Evolutionary conservation across 2,113 vertebrate genomes (phyloP).

Genomic region (Callorhinus ursinus): DNA sequence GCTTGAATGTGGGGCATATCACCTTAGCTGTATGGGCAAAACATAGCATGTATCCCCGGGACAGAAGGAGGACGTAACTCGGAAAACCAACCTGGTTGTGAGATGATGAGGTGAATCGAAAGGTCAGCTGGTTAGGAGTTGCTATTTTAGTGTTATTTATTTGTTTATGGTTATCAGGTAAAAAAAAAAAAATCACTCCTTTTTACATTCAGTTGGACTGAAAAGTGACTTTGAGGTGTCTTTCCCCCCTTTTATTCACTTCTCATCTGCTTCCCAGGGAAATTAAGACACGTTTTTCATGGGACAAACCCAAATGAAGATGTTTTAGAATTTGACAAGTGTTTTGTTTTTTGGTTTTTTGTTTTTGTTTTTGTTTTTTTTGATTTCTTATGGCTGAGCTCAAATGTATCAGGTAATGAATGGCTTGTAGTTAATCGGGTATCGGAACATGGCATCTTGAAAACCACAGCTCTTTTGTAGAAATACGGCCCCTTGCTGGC

Average conservation of each 20-base stretch:
- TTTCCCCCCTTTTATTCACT: neutral
- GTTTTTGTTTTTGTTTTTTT: neutral
- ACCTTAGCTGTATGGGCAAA: neutral
- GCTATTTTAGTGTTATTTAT: neutral
- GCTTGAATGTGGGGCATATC: neutral
- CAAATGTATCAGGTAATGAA: neutral
- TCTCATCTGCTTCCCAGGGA: neutral
- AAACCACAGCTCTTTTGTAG: neutral
- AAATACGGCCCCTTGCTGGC: neutral
- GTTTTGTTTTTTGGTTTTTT: neutral
- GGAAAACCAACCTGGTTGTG: neutral
- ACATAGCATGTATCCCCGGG: neutral
- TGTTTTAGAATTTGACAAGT: neutral
- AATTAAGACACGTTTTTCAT: neutral
- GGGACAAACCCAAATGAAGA: neutral
- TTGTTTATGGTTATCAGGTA: neutral
- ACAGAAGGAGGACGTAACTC: neutral
- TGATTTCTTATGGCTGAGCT: neutral
- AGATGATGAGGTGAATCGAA: neutral
- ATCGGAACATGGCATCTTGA: neutral
- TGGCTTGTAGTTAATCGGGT: conserved; percentile 29
- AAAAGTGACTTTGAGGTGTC: neutral
- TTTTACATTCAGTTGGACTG: neutral
- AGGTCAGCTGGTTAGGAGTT: neutral
- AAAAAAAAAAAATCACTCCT: neutral